Base-by-base conservation (phyloP, 2,797 vertebrate species). In the Selene dorsalis region DNA sequence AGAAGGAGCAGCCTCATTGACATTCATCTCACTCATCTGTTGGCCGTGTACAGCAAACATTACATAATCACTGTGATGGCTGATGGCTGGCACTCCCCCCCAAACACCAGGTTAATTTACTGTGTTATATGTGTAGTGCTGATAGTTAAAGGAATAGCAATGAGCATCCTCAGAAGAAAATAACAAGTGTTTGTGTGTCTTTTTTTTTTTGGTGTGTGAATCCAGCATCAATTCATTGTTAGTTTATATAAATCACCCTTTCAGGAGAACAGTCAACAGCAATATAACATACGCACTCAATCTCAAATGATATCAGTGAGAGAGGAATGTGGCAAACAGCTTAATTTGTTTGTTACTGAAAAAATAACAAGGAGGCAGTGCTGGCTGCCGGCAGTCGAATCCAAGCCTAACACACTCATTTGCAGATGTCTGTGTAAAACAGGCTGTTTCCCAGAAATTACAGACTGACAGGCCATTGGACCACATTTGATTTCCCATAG, bases 371-470 rank as follows among this genome's bases (percentile, higher is more conserved):
- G 48, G 38, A 67, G 26, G 69, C 39, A 58, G 26, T 24, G 9
- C 73, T 41, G 66, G 12, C 35, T 79, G 84, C 56, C 9, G 2
- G 59, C 75, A 89, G 87, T 79, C 89, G 69, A 82, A 88, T 68
- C 65, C 62, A 50, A 77, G 64, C 48, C 63, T 45, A 48, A 76
- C 75, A 70, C 30, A n/a, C 57, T 79, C 48, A 73, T 88, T 80
- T 83, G 68, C 80, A 73, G 63, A 76, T 80, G 77, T 81, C 64
- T 20, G 8, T 13, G 47, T 26, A 28, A 67, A 62, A 53, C 18
- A 65, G 69, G 55, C 77, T 13, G 41, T 70, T 90, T 90, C 79
- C 71, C 84, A 88, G 84, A 91, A 90, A 74, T 88, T 48, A 77
- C 88, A 82, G 58, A 66, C 30, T 10, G 32, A 75, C 45, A 65